Conservation (phyloP, 1,140 invertebrate genomes). For the Drosophila hydei region DNA sequence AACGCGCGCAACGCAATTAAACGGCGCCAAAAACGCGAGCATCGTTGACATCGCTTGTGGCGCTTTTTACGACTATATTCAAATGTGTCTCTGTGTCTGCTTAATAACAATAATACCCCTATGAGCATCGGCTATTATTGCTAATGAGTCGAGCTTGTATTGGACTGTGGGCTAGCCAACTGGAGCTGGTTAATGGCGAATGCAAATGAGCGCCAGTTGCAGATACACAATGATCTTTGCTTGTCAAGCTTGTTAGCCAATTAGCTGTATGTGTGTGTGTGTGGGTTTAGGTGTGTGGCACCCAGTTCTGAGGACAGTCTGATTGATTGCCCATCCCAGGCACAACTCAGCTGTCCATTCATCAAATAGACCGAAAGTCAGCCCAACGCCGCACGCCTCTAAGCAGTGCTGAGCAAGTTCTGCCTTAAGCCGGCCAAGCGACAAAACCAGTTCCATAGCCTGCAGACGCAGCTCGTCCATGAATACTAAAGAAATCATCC, state of each 20-base stretch:
- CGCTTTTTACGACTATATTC: constrained; percentile 60
- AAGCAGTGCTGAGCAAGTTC: constrained; percentile 44
- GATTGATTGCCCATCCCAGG: constrained; percentile 53
- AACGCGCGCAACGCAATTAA: constrained; percentile 60
- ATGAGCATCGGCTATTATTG: constrained; percentile 45
- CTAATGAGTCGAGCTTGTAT: constrained; percentile 52
- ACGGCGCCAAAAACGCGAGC: constrained; percentile 61
- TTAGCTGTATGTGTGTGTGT: constrained; percentile 39
- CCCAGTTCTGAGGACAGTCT: constrained; percentile 49
- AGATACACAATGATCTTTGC: background rate
- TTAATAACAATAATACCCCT: constrained; percentile 40
- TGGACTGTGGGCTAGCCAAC: constrained; percentile 1
- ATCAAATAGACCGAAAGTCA: constrained; percentile 1
- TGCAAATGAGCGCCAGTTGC: constrained; percentile 49
- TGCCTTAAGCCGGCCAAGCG: constrained; percentile 3
- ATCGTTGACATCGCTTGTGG: constrained; percentile 20
- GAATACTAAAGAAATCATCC: constrained; percentile 15
- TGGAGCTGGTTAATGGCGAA: constrained; percentile 12
- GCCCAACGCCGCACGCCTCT: background rate
- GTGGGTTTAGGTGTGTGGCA: constrained; percentile 21
- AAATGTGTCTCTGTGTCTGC: constrained; percentile 38
- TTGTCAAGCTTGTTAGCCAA: constrained; percentile 43
- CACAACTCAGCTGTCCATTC: constrained; percentile 45
- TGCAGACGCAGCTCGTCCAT: constrained; percentile 9
- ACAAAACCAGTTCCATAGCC: constrained; percentile 54